Evolutionary conservation across 2,113 vertebrate genomes (phyloP).

Genomic region (Brachirus orientalis): DNA sequence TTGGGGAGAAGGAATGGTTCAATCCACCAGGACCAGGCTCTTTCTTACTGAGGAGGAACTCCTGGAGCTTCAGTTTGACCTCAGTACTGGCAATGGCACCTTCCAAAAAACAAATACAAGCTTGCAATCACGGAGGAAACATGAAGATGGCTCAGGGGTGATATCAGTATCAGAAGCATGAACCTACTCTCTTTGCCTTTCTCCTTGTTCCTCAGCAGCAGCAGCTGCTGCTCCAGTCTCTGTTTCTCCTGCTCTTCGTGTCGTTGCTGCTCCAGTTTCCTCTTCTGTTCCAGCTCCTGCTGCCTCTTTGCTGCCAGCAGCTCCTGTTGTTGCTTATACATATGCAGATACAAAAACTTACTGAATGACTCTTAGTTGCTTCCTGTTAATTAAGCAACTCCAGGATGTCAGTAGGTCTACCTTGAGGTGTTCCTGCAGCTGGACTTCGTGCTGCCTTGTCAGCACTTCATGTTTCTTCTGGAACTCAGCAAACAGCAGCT

Average conservation of each 20-base stretch:
- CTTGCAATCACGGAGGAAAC: neutral
- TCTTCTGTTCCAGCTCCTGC: conserved; percentile 77
- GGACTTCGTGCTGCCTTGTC: conserved; percentile 93
- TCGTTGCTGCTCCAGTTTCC: conserved; percentile 72
- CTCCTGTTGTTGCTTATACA: conserved; percentile 77
- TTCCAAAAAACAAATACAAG: conserved; percentile 55
- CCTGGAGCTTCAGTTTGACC: conserved; percentile 95
- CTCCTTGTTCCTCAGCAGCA: conserved; percentile 78
- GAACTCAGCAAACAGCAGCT: conserved; percentile 94
- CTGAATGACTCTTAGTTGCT: neutral
- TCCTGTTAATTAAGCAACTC: neutral
- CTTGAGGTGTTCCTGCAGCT: conserved; percentile 96
- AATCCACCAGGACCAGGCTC: conserved; percentile 85
- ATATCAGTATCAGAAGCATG: neutral
- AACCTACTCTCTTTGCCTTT: conserved; percentile 77
- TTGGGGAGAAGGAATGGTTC: conserved; percentile 95
- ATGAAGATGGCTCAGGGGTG: neutral
- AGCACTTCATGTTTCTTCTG: conserved; percentile 96
- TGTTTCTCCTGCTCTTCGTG: conserved; percentile 78
- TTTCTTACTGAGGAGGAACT: conserved; percentile 94
- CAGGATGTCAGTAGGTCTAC: conserved; percentile 62
- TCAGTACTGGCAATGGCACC: conserved; percentile 96
- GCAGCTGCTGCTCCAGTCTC: conserved; percentile 72
- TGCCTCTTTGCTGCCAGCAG: conserved; percentile 74
- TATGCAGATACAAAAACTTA: conserved; percentile 14